phyloP scores from a whole-genome alignment of 2,888 invertebrate genomes.

The Lucinisca nassula region DNA sequence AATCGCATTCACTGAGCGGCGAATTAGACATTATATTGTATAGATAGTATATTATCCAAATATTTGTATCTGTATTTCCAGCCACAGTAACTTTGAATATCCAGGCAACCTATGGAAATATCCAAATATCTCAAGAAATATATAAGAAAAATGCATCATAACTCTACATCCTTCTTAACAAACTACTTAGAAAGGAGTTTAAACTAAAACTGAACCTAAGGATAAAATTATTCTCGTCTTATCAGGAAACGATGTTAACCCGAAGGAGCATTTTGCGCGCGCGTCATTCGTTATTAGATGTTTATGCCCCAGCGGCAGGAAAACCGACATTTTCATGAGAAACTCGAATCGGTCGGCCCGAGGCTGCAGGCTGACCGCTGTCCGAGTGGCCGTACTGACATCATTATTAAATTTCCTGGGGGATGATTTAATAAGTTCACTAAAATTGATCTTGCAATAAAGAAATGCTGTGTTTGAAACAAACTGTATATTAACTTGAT shows the following conservation, averaged over 20 bases:
- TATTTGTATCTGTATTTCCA: no score
- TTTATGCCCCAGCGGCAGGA: constrained; percentile 39
- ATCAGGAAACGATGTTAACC: constrained; percentile 59
- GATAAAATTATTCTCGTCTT: constrained; percentile 13
- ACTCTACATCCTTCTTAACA: not conserved
- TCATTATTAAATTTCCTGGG: not conserved
- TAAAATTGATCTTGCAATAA: constrained; percentile 4
- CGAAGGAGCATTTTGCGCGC: constrained; percentile 63
- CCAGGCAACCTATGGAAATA: no score
- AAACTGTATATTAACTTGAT: no score
- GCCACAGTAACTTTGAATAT: not conserved
- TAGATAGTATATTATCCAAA: no score
- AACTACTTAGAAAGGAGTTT: constrained; percentile 1
- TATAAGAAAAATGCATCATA: not conserved
- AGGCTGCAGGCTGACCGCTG: not conserved
- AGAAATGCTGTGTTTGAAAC: no score
- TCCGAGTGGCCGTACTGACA: not conserved
- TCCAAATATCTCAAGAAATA: no score
- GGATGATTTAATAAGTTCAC: constrained; percentile 4
- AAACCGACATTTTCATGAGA: constrained; percentile 12
- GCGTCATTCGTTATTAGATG: constrained; percentile 53
- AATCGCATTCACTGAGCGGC: no score
- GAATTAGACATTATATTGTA: no score
- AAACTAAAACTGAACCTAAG: constrained; percentile 20
- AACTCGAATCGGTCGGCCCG: not conserved